phyloP scores from a whole-genome alignment of 2,888 invertebrate genomes.

The Cyclophora albipunctata region DNA sequence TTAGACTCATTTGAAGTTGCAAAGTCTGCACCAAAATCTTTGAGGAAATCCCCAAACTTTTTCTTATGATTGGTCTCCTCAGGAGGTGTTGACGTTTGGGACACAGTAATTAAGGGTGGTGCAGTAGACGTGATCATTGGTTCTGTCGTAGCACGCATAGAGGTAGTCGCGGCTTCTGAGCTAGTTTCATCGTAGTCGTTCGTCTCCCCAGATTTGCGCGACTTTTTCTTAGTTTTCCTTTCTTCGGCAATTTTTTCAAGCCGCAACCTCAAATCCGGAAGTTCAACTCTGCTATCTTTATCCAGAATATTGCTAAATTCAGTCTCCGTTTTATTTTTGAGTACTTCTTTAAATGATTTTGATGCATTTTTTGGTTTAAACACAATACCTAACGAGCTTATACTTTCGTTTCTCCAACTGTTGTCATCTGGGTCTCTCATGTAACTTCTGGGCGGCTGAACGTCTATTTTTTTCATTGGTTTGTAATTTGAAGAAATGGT shows the following conservation, averaged over 20 bases:
- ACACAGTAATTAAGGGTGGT: background rate
- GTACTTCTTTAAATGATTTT: conserved; percentile 60
- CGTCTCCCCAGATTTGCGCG: conserved; percentile 44
- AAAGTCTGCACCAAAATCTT: conserved; percentile 11
- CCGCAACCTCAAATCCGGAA: conserved; percentile 51
- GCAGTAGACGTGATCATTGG: too few species aligned
- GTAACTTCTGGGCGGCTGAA: conserved; percentile 49
- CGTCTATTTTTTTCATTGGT: conserved; percentile 59
- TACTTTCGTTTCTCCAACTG: conserved; percentile 68
- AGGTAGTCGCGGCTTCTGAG: conserved; percentile 31
- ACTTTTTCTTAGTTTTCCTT: conserved; percentile 55
- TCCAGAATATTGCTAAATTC: conserved; percentile 41
- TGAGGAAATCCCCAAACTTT: conserved; percentile 16
- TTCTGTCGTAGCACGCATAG: conserved; percentile 6
- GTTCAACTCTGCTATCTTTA: conserved; percentile 39
- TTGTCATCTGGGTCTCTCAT: conserved; percentile 63
- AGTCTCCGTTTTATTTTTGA: conserved; percentile 63
- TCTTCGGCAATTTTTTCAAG: conserved; percentile 62
- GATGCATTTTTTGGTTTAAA: conserved; percentile 65
- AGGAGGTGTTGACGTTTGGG: background rate
- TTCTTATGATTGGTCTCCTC: conserved; percentile 11
- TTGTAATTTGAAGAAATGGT: conserved; percentile 54
- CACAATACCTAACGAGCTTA: conserved; percentile 64
- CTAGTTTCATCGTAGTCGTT: conserved; percentile 53
- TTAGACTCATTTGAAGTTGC: conserved; percentile 31